phyloP scores from a whole-genome alignment of 2,888 invertebrate species.

The Acleris emargana region DNA sequence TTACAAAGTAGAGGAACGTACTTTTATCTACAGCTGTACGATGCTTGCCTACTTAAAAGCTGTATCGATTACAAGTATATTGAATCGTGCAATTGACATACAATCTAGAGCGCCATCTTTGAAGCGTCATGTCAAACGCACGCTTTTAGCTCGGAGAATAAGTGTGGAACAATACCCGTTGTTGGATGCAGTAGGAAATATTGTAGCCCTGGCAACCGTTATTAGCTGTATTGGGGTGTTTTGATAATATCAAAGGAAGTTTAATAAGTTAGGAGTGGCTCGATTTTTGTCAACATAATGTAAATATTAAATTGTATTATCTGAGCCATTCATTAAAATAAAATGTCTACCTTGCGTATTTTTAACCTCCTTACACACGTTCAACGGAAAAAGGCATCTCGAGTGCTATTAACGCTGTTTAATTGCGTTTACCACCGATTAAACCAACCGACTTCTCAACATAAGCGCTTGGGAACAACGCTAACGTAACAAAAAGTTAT shows the following conservation, averaged over 20 bases:
- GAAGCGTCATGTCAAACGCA: slow-evolving; percentile 23
- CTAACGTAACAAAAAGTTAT: slow-evolving; percentile 26
- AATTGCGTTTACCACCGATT: background rate
- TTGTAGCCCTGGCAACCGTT: background rate
- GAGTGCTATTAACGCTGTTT: background rate
- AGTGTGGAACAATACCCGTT: slow-evolving; percentile 1
- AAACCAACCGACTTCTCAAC: background rate
- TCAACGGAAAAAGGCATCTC: background rate
- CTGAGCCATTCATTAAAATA: no score
- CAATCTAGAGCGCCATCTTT: slow-evolving; percentile 16
- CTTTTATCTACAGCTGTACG: background rate
- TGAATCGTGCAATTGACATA: slow-evolving; percentile 22
- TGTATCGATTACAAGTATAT: slow-evolving; percentile 3
- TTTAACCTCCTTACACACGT: background rate
- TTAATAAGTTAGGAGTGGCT: no score
- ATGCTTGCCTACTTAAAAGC: background rate
- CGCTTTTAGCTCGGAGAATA: slow-evolving; percentile 1
- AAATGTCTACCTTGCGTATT: background rate
- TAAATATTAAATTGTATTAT: no score
- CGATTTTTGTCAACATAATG: no score
- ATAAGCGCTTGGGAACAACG: slow-evolving; percentile 10
- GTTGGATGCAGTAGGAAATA: background rate
- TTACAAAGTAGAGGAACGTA: no score
- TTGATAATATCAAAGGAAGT: no score
- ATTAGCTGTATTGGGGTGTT: background rate